Percentiles rank a stretch among this genome's conserved stretches.
Evolutionary conservation across 92 coral and sea anemone genomes (phyloP).

Genomic region (Actinernus sp.): DNA sequence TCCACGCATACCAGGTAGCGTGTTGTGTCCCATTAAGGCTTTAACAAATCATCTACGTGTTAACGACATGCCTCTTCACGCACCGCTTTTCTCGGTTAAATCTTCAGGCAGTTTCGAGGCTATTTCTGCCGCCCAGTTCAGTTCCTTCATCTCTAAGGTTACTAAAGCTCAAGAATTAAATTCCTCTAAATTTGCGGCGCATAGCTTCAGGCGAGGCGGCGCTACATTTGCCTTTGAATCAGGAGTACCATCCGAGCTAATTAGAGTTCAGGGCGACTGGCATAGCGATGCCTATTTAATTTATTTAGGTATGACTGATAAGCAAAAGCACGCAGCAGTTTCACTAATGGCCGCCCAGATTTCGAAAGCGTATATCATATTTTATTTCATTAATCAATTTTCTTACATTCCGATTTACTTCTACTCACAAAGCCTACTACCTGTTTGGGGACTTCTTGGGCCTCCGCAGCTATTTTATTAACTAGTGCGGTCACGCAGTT

Average conservation of each 20-base stretch:
- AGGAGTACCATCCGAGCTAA: slow-evolving; percentile 5
- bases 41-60: slow-evolving; percentile 9
- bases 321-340: not conserved
- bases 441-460: no score
- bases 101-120: not conserved
- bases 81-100: slow-evolving; percentile 19
- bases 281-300: not conserved
- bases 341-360: not conserved
- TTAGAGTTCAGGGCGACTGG: slow-evolving; percentile 4
- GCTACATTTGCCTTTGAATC: slow-evolving; percentile 15
- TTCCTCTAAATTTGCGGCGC: slow-evolving; percentile 1
- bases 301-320: not conserved
- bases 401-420: no score
- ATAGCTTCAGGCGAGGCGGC: slow-evolving; percentile 5
- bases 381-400: no score
- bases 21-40: slow-evolving; percentile 13
- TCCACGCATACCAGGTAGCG: not conserved
- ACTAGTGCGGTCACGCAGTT: no score
- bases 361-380: not conserved
- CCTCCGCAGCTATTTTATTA: no score
- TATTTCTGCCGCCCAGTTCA: slow-evolving; percentile 9
- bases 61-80: slow-evolving; percentile 8
- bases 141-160: slow-evolving; percentile 11
- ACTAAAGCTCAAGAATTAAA: slow-evolving; percentile 8
- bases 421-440: no score